Conservation (phyloP, 2,113 vertebrate species). For the Alligator mississippiensis region DNA sequence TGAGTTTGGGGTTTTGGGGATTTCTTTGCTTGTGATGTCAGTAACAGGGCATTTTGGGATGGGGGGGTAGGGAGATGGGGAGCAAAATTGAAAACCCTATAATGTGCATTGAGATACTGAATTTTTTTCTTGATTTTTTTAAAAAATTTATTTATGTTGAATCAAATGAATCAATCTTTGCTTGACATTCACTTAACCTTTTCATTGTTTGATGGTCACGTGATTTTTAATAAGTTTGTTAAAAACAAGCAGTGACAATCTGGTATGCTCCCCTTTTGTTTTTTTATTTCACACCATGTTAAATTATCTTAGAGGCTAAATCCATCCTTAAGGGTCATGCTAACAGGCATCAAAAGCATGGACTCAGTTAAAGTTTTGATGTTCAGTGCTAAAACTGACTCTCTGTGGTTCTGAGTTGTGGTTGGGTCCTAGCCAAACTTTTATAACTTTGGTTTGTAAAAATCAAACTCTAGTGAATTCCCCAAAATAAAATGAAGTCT, state of each 20-base stretch:
- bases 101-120: neutral
- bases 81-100: neutral
- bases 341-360: neutral
- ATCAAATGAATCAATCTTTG: neutral
- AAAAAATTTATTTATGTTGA: neutral
- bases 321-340: neutral
- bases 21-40: too few relatives aligned
- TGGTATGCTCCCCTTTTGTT: neutral
- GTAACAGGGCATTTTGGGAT: neutral
- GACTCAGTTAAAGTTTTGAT: neutral
- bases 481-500: neutral
- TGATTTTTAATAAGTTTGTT: neutral
- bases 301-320: neutral
- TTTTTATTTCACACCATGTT: neutral
- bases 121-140: neutral
- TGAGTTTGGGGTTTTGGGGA: neutral
- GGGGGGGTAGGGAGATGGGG: neutral
- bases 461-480: neutral
- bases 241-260: neutral
- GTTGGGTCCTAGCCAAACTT: constrained; percentile 19
- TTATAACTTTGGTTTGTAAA: neutral
- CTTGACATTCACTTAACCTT: neutral
- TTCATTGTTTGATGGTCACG: neutral
- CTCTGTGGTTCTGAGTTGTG: neutral
- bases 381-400: neutral